Evolutionary conservation across 2,113 vertebrate species (phyloP).

Genomic region (Xenopus borealis): DNA sequence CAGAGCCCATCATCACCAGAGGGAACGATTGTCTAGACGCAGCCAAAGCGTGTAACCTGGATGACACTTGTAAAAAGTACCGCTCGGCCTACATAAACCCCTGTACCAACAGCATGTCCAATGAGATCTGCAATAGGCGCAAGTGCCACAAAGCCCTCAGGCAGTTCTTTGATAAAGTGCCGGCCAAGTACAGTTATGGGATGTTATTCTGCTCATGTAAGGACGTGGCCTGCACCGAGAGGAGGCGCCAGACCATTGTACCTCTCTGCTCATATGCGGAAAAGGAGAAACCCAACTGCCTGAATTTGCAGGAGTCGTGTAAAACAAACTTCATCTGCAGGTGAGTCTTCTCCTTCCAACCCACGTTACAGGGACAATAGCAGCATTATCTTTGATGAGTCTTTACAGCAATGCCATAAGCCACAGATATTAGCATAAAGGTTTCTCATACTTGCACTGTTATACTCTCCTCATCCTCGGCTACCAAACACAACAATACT

Average conservation of each 20-base stretch:
- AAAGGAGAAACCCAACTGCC: conserved; percentile 90
- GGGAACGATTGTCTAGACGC: conserved; percentile 95
- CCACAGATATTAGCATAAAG: too few relatives aligned
- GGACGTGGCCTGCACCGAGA: conserved; percentile 85
- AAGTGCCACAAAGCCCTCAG: conserved; percentile 96
- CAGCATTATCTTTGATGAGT: too few relatives aligned
- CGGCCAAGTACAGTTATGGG: conserved; percentile 92
- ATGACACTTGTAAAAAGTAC: conserved; percentile 96
- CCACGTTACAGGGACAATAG: too few relatives aligned
- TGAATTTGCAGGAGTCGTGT: conserved; percentile 88
- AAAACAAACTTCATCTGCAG: conserved; percentile 99
- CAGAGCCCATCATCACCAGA: conserved; percentile 81
- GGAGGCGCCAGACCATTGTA: conserved; percentile 92
- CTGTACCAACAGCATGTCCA: conserved; percentile 88
- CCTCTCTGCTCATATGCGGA: conserved; percentile 95
- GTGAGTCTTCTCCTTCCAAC: conserved; percentile 58
- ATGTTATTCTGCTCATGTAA: conserved; percentile 97
- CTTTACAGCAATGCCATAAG: too few relatives aligned
- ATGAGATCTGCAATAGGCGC: conserved; percentile 92
- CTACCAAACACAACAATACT: too few relatives aligned
- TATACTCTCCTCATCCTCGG: too few relatives aligned
- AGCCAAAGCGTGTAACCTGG: conserved; percentile 96
- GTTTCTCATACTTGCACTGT: too few relatives aligned
- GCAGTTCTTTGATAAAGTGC: conserved; percentile 97
- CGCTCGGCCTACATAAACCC: conserved; percentile 94